phyloP scores from a whole-genome alignment of 2,113 vertebrate genomes.

The Entelurus aequoreus region DNA sequence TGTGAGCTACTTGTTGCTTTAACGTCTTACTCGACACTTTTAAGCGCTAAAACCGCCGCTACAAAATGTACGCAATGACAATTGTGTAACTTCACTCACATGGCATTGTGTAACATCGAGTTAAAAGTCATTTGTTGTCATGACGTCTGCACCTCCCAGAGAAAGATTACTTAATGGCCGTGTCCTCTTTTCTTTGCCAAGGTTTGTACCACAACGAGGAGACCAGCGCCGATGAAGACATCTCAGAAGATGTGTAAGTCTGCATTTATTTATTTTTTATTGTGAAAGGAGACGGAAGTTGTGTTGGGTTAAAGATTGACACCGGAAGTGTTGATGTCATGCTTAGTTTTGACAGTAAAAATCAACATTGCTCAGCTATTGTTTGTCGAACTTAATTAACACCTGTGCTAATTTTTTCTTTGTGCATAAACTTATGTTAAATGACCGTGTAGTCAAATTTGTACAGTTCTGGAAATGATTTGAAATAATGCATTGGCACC shows the following conservation, averaged over 20 bases:
- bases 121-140: constrained; percentile 11
- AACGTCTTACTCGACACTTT: neutral
- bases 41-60: no score
- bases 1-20: neutral
- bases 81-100: constrained; percentile 33
- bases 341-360: no score
- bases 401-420: no score
- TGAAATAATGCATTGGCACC: no score
- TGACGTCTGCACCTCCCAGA: neutral
- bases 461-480: no score
- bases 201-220: constrained; percentile 54
- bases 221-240: constrained; percentile 45
- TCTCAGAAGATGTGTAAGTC: constrained; percentile 64
- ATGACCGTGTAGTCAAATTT: no score
- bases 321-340: no score
- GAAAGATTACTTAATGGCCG: neutral
- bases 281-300: neutral
- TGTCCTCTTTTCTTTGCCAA: constrained; percentile 18
- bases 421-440: no score
- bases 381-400: no score
- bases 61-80: constrained; percentile 2
- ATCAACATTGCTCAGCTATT: no score
- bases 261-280: neutral
- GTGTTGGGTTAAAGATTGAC: no score
- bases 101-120: constrained; percentile 11